Percentiles rank a stretch among this genome's conserved stretches.
These are phyloP conservation scores for Ceyx cyanopectus DNA, from an alignment of 2,113 vertebrate genomes.

Conservation along the genomic window DNA sequence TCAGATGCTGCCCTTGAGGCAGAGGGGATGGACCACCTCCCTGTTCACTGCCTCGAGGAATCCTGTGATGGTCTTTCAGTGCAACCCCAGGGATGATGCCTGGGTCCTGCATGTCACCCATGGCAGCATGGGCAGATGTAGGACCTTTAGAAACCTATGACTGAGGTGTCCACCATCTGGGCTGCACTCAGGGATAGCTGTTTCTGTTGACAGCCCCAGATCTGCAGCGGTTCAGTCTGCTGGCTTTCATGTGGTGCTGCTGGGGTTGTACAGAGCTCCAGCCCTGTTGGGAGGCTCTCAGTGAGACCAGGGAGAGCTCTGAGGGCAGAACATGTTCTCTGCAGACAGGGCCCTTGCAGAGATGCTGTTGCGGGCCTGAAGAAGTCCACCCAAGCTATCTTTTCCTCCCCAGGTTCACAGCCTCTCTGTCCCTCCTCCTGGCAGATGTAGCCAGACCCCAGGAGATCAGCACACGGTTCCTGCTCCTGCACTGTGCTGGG, in stretches of 20 bases:
- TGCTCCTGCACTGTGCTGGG: background rate
- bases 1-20: background rate
- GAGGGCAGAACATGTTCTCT: background rate
- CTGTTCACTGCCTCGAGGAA: rapidly evolving
- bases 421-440: background rate
- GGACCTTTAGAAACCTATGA: background rate
- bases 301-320: background rate
- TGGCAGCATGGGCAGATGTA: rapidly evolving
- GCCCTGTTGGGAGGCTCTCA: background rate
- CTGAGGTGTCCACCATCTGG: background rate
- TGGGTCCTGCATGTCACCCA: rapidly evolving
- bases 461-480: rapidly evolving
- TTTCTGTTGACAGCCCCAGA: background rate
- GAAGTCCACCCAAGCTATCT: background rate
- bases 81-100: background rate
- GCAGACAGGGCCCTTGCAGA: background rate
- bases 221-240: background rate
- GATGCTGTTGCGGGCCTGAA: background rate
- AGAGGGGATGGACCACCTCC: background rate
- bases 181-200: background rate
- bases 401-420: background rate
- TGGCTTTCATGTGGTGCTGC: background rate
- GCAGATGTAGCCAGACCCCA: background rate
- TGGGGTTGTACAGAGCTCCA: background rate
- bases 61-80: background rate